Percentiles rank a stretch among this genome's conserved stretches.
Conservation (phyloP, 2,888 invertebrate species). For the Drosophila melanosoma region DNA sequence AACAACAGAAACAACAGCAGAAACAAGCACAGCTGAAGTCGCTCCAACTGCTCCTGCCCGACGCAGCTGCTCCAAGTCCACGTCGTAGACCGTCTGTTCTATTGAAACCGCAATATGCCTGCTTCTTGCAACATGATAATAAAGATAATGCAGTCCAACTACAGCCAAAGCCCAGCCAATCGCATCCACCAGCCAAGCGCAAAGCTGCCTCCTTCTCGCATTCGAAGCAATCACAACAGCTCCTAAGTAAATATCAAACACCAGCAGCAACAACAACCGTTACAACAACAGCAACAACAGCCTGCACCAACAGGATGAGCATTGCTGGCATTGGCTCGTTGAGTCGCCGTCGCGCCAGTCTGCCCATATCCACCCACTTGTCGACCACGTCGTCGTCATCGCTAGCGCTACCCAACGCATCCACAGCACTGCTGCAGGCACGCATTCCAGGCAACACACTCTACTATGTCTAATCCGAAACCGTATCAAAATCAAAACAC, state of each 20-base stretch:
- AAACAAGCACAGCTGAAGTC: conserved; percentile 12
- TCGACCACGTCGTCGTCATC: conserved; percentile 53
- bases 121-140: conserved; percentile 69
- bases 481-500: background rate
- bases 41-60: conserved; percentile 1
- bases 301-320: conserved; percentile 22
- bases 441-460: conserved; percentile 83
- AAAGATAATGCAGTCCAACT: conserved; percentile 57
- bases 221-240: conserved; percentile 15
- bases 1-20: conserved; percentile 23
- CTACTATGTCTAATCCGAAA: conserved; percentile 80
- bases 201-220: conserved; percentile 69
- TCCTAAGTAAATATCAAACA: conserved; percentile 65
- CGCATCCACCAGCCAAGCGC: conserved; percentile 37
- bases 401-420: conserved; percentile 72
- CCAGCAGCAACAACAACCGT: conserved; percentile 25
- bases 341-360: conserved; percentile 63
- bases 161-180: conserved; percentile 9
- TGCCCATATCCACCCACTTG: conserved; percentile 48
- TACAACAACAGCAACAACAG: conserved; percentile 37
- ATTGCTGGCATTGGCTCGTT: conserved; percentile 11
- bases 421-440: conserved; percentile 77
- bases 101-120: conserved; percentile 83
- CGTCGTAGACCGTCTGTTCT: conserved; percentile 74
- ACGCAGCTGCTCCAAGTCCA: conserved; percentile 9